A percentile compares a stretch with the other conserved stretches of the same genome.
phyloP scores from a whole-genome alignment of 2,113 vertebrate genomes.

The Rhizomys pruinosus region DNA sequence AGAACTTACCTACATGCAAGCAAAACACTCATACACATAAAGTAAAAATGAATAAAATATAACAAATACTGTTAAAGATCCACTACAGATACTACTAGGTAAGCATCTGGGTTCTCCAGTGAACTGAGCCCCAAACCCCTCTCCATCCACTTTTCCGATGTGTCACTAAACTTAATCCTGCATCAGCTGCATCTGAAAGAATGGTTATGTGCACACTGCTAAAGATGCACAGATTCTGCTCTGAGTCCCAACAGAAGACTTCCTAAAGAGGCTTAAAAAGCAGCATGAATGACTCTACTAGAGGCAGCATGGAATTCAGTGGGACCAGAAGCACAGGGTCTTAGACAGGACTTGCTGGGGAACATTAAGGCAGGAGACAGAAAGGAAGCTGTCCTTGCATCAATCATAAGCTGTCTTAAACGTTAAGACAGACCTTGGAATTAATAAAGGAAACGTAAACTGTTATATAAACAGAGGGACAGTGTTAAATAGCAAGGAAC shows the following conservation, averaged over 20 bases:
- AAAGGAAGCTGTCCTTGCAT: neutral
- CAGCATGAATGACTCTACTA: neutral
- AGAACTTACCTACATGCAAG: no score
- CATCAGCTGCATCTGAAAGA: neutral
- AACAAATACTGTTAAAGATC: no score
- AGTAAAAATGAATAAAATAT: no score
- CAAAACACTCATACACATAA: no score
- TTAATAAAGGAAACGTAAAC: conserved; percentile 8
- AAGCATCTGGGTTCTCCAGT: neutral
- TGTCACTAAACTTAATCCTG: neutral
- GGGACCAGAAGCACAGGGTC: neutral
- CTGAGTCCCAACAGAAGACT: neutral
- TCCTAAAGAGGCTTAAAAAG: neutral
- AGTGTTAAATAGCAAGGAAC: neutral
- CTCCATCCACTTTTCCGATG: neutral
- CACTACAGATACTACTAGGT: neutral
- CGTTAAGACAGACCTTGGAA: neutral
- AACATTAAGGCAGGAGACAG: neutral
- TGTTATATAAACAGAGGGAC: neutral
- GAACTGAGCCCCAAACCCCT: neutral
- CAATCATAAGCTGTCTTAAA: neutral
- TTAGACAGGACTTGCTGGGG: neutral
- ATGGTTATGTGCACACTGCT: no score
- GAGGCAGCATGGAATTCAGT: neutral
- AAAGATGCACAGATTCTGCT: neutral